Base-by-base conservation (phyloP, 2,797 vertebrate species). In the Pseudomugil gertrudae region DNA sequence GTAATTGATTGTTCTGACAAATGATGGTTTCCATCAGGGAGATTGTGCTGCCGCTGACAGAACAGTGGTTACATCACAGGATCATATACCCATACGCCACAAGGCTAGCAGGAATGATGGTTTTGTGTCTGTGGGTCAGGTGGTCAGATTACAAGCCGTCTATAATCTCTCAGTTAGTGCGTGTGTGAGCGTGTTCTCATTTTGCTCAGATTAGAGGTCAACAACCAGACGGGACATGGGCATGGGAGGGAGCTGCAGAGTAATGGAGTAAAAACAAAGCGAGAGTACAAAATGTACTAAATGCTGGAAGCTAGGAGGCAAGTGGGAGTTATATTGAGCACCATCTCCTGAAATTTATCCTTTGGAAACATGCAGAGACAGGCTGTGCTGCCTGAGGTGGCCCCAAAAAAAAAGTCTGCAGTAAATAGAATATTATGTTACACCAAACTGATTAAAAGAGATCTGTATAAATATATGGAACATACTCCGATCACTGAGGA, bases 101-200 rank as follows among this genome's bases (percentile, higher is more conserved):
- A 36, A 67, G 74, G 43, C 11, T 74, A 72, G 67, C 7, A 30
- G 66, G 65, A n/a, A 71, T 80, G 78, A 84, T 53, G 65, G 64
- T 78, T 84, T 77, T 83, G 74, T 85, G 84, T 89, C 74, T 81
- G 56, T 78, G 69, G 89, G 89, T 88, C 87, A 90, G 75, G 82
- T 87, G 78, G 83, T 79, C 81, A 84, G 83, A 90, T 90, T 87
- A 89, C 40, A 66, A 66, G 24, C 69, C 4, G 24, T 55, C 71
- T 72, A 61, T 86, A 89, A 89, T 90, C 80, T 61, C 67, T 57
- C 32, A 10, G 73, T 59, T 33, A 76, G 80, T 68, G 70, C 47
- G 57, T 56, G 29, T 57, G 72, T 65, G 63, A 70, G 56, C 66
- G 70, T 51, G 57, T 56, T 72, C 63, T 72, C 68, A 72, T 80